A percentile compares a stretch with the other conserved stretches of the same genome.
Conservation (phyloP, 1,140 invertebrate species). For the Dreissena rostriformis region DNA sequence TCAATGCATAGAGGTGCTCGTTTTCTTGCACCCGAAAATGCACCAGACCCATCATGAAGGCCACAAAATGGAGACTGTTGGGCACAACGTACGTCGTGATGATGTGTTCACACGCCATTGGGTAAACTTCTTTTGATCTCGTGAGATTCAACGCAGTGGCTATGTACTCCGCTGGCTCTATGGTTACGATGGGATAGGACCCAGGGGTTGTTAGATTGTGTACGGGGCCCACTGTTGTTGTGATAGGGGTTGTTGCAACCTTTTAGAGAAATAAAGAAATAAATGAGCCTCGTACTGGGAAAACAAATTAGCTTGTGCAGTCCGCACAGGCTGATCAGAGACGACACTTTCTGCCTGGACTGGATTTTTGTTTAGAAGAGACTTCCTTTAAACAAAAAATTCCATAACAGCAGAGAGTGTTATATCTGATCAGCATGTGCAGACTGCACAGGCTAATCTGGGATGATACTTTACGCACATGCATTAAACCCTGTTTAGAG, state of each 20-base stretch:
- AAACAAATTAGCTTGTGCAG: no score
- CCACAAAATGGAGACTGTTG: slow-evolving; percentile 88
- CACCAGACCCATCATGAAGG: slow-evolving; percentile 89
- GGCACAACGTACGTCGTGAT: slow-evolving; percentile 91
- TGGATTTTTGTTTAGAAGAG: no score
- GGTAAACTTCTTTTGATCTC: neutral
- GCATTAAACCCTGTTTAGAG: no score
- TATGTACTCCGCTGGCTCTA: slow-evolving; percentile 41
- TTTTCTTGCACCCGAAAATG: slow-evolving; percentile 92
- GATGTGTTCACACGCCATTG: slow-evolving; percentile 76
- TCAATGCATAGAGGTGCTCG: slow-evolving; percentile 93
- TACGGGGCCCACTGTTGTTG: slow-evolving; percentile 41
- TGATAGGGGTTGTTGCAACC: slow-evolving; percentile 24
- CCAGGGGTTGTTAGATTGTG: slow-evolving; percentile 44
- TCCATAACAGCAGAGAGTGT: no score
- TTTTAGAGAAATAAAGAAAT: no score
- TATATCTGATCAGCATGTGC: no score
- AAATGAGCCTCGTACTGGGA: no score
- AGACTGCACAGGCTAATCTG: no score
- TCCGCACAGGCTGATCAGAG: no score
- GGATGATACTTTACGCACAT: no score
- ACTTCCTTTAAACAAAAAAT: no score
- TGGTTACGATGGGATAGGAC: slow-evolving; percentile 38
- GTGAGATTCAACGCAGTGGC: slow-evolving; percentile 59
- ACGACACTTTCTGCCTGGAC: no score